Percentiles rank a stretch among this genome's conserved stretches.
phyloP scores from a whole-genome alignment of 2,888 invertebrate genomes.

The Acleris cristana region DNA sequence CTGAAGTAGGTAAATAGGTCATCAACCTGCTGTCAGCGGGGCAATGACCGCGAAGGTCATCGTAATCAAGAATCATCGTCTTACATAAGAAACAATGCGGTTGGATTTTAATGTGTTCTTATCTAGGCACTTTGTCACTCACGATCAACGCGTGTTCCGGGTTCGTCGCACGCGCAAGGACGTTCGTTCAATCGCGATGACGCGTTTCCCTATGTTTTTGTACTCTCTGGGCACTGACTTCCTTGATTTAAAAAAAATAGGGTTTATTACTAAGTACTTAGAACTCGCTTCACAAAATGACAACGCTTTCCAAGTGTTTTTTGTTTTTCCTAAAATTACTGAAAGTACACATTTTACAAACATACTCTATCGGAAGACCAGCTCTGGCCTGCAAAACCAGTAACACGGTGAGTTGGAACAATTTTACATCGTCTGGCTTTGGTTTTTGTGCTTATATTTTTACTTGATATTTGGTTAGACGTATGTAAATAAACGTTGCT shows the following conservation, averaged over 20 bases:
- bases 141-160: conserved; percentile 61
- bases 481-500: too few species aligned
- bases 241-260: conserved; percentile 10
- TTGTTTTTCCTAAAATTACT: neutral
- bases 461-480: too few species aligned
- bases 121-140: conserved; percentile 51
- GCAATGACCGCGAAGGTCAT: conserved; percentile 71
- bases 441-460: too few species aligned
- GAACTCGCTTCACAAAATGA: conserved; percentile 6
- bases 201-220: conserved; percentile 42
- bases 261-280: conserved; percentile 6
- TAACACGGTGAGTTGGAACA: too few species aligned
- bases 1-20: too few species aligned
- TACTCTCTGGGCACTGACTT: conserved; percentile 1
- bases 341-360: conserved; percentile 9
- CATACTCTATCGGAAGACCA: conserved; percentile 39
- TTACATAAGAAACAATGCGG: conserved; percentile 65
- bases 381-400: too few species aligned
- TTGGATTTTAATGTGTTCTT: conserved; percentile 66
- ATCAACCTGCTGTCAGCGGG: conserved; percentile 42
- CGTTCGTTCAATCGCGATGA: conserved; percentile 55
- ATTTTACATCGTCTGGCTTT: too few species aligned
- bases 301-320: conserved; percentile 7
- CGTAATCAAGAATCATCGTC: conserved; percentile 61
- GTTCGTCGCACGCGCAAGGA: conserved; percentile 75